These are phyloP conservation scores for Cataglyphis livida DNA, from an alignment of 2,888 invertebrate species.

Conservation along the genomic window DNA sequence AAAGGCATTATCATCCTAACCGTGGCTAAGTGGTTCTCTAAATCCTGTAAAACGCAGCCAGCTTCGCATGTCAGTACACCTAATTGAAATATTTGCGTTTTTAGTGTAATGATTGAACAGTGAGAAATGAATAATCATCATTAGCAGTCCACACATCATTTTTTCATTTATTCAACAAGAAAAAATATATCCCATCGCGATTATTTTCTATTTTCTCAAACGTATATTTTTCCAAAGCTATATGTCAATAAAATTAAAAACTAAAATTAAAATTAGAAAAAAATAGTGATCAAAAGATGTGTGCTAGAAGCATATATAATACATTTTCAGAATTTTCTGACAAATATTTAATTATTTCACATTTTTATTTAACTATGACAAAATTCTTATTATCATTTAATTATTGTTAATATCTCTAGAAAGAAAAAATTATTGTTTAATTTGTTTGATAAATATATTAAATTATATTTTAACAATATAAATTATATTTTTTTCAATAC, in stretches of 20 bases:
- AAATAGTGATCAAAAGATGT: not conserved
- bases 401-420: not conserved
- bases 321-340: not conserved
- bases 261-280: not conserved
- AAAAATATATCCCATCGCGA: not conserved
- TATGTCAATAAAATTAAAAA: not conserved
- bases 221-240: not conserved
- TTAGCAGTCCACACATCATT: not conserved
- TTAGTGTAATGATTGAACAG: not conserved
- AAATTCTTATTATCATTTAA: not conserved
- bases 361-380: not conserved
- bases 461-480: not conserved
- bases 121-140: not conserved
- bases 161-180: not conserved
- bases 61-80: slow-evolving; percentile 94
- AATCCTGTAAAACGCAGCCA: slow-evolving; percentile 96
- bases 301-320: not conserved
- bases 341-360: not conserved
- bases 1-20: slow-evolving; percentile 95
- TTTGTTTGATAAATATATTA: not conserved
- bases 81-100: slow-evolving; percentile 76
- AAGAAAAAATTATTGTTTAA: not conserved
- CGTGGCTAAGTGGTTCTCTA: slow-evolving; percentile 92
- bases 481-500: not conserved
- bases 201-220: slow-evolving; percentile 1